Conservation (phyloP, 2,797 vertebrate genomes). For the Crocodylus rhombifer region DNA sequence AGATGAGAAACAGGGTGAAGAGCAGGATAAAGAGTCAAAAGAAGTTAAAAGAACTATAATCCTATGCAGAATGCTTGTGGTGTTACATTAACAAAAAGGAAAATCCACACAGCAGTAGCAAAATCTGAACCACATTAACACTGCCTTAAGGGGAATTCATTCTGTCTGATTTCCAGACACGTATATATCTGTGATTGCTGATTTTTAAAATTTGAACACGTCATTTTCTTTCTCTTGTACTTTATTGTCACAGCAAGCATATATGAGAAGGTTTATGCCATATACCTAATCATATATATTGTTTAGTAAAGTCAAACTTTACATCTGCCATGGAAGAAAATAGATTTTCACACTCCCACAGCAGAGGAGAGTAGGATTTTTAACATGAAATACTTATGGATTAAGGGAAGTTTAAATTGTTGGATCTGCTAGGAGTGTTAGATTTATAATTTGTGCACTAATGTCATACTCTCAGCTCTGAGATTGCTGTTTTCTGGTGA, state of each 20-base stretch:
- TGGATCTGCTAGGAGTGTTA: background rate
- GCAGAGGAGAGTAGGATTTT: background rate
- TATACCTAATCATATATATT: background rate
- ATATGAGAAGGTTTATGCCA: background rate
- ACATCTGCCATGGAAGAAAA: background rate
- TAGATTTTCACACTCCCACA: background rate
- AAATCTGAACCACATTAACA: background rate
- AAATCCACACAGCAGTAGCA: background rate
- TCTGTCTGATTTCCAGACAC: background rate
- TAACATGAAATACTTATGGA: background rate
- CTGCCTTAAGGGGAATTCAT: background rate
- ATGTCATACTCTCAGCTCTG: background rate
- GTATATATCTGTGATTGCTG: background rate
- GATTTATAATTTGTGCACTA: background rate
- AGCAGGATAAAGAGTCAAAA: conserved; percentile 9
- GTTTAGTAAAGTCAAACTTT: background rate
- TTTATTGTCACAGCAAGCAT: background rate
- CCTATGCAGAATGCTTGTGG: background rate
- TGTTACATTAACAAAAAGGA: conserved; percentile 15
- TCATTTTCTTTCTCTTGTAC: conserved; percentile 23
- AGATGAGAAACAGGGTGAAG: conserved; percentile 15
- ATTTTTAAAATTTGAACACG: conserved; percentile 38
- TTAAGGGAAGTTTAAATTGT: background rate
- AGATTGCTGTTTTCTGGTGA: background rate
- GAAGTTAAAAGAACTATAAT: conserved; percentile 27